Percentiles rank a stretch among this genome's conserved stretches.
phyloP scores from a whole-genome alignment of 2,888 invertebrate species.

The Oscheius sp. region DNA sequence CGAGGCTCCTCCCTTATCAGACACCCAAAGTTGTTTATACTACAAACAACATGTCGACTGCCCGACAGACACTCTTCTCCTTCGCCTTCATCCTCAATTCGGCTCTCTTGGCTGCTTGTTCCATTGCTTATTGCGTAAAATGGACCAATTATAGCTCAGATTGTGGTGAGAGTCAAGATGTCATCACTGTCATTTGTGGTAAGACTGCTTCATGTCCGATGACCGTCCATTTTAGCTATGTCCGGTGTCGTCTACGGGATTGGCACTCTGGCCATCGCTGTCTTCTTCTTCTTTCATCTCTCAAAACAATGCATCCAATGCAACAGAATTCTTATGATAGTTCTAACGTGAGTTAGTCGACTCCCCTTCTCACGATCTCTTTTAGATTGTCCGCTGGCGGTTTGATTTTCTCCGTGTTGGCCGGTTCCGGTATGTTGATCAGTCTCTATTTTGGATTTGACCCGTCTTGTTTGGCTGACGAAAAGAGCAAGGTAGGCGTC shows the following conservation, averaged over 20 bases:
- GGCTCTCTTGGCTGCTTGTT: neutral
- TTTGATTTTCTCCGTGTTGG: constrained; percentile 13
- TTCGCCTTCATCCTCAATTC: constrained; percentile 9
- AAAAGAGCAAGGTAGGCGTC: constrained; percentile 10
- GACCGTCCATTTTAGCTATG: constrained; percentile 1
- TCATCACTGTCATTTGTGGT: constrained; percentile 24
- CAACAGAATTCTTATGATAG: neutral
- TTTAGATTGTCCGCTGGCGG: constrained; percentile 17
- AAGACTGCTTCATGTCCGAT: neutral
- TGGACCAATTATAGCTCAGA: neutral
- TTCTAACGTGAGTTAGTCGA: constrained; percentile 10
- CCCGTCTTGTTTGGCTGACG: constrained; percentile 14
- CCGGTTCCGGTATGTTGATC: constrained; percentile 24
- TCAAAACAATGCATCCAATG: neutral
- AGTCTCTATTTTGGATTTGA: constrained; percentile 32
- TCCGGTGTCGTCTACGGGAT: constrained; percentile 5
- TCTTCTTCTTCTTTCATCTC: neutral
- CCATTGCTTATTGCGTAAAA: constrained; percentile 5
- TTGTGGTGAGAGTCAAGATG: constrained; percentile 25
- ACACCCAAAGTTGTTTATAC: no score
- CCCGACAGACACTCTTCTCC: constrained; percentile 4
- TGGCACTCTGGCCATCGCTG: neutral
- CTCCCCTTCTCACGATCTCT: no score
- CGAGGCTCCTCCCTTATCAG: constrained; percentile 3
- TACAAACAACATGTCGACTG: constrained; percentile 1